Evolutionary conservation across 2,113 vertebrate genomes (phyloP).

Genomic region (Megaptera novaeangliae): DNA sequence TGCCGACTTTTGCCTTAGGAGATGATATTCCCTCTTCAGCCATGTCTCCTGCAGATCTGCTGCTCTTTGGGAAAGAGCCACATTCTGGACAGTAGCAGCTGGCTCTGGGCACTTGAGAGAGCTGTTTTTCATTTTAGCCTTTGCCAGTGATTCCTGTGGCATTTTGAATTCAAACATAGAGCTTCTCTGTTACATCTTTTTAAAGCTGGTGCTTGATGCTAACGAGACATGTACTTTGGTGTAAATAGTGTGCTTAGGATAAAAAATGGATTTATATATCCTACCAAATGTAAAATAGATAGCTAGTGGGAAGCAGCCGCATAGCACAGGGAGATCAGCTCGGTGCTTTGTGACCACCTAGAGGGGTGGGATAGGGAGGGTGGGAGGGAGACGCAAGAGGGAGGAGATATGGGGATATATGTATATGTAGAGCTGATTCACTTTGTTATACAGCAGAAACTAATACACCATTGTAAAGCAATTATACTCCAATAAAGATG

Average conservation of each 20-base stretch:
- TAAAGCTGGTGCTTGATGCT: background rate
- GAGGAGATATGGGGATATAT: too few relatives aligned
- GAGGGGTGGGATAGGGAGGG: too few relatives aligned
- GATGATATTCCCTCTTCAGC: background rate
- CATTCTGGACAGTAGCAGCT: slow-evolving; percentile 42
- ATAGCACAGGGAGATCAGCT: too few relatives aligned
- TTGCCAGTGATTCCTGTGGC: slow-evolving; percentile 26
- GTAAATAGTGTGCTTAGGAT: background rate
- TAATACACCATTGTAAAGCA: too few relatives aligned
- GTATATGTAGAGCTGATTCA: too few relatives aligned
- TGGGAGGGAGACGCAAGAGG: too few relatives aligned
- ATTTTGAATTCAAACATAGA: slow-evolving; percentile 16
- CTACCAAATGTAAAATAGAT: too few relatives aligned
- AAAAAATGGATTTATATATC: background rate
- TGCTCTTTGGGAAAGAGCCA: background rate
- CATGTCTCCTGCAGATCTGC: background rate
- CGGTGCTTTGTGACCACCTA: too few relatives aligned
- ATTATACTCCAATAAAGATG: too few relatives aligned
- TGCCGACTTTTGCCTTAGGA: background rate
- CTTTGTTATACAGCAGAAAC: too few relatives aligned
- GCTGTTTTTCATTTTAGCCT: slow-evolving; percentile 63
- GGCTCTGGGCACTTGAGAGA: slow-evolving; percentile 3
- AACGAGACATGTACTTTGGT: background rate
- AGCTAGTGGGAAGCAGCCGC: too few relatives aligned
- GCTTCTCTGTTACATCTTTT: slow-evolving; percentile 14